Conservation (phyloP, 2,888 invertebrate genomes). For the Augochlorella aurata region DNA sequence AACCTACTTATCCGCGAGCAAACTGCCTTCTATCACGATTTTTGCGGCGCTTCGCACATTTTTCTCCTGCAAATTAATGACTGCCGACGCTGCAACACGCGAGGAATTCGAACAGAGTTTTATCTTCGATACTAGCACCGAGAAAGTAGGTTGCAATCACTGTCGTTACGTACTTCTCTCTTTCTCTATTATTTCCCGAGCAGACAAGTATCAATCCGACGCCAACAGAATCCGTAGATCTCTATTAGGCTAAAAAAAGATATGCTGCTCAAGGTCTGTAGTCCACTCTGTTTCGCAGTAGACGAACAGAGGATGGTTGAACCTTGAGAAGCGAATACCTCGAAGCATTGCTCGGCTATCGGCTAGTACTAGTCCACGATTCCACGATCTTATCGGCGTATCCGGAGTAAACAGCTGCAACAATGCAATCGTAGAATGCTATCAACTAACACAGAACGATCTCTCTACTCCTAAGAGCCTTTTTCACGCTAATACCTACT, state of each 20-base stretch:
- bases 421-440: neutral
- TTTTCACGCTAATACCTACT: neutral
- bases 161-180: neutral
- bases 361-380: neutral
- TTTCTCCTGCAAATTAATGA: neutral
- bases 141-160: slow-evolving; percentile 4
- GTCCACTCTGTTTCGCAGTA: neutral
- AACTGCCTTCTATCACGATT: slow-evolving; percentile 20
- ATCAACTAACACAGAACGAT: neutral
- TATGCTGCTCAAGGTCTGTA: neutral
- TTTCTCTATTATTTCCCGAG: neutral
- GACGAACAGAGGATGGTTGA: neutral
- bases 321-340: neutral
- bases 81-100: neutral
- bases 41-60: neutral
- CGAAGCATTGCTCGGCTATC: neutral
- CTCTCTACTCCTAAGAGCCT: neutral
- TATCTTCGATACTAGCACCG: neutral
- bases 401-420: neutral
- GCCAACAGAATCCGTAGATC: neutral
- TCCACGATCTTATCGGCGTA: neutral
- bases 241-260: neutral
- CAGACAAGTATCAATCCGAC: neutral
- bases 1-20: slow-evolving; percentile 16
- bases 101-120: neutral